Percentiles rank a stretch among this genome's conserved stretches.
These are phyloP conservation scores for Cephalopterus ornatus DNA, from an alignment of 2,113 vertebrate genomes.

Conservation along the genomic window DNA sequence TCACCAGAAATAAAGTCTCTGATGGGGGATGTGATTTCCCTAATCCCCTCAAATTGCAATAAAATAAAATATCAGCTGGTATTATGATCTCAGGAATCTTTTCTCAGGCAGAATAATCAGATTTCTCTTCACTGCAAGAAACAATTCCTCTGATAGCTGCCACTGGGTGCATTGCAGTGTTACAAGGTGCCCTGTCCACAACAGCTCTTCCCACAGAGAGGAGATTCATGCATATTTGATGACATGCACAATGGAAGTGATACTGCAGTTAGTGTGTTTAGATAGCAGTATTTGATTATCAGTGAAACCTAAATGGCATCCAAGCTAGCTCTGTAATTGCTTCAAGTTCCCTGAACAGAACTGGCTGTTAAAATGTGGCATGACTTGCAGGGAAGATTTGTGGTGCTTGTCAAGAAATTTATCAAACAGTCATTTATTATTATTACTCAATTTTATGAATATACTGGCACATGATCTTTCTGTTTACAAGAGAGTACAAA, in stretches of 20 bases:
- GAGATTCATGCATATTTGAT: background rate
- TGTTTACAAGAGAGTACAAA: background rate
- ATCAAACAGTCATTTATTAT: background rate
- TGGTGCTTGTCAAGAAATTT: background rate
- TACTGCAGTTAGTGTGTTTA: background rate
- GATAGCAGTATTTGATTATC: background rate
- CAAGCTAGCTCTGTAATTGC: background rate
- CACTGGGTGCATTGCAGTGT: background rate
- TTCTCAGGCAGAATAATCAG: background rate
- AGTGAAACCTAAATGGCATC: background rate
- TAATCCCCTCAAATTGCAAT: background rate
- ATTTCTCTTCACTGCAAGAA: background rate
- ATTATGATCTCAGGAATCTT: background rate
- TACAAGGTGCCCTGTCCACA: background rate
- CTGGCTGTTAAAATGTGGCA: background rate
- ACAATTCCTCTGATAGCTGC: background rate
- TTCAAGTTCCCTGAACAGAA: background rate
- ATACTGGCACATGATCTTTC: background rate
- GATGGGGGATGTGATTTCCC: background rate
- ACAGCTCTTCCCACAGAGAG: background rate
- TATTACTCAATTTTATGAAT: background rate
- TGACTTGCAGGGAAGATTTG: background rate
- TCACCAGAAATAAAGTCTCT: background rate
- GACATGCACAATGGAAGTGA: background rate
- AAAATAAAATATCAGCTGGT: background rate